Evolutionary conservation across 1,140 invertebrate genomes (phyloP).

Genomic region (Macrocentrus cingulum): DNA sequence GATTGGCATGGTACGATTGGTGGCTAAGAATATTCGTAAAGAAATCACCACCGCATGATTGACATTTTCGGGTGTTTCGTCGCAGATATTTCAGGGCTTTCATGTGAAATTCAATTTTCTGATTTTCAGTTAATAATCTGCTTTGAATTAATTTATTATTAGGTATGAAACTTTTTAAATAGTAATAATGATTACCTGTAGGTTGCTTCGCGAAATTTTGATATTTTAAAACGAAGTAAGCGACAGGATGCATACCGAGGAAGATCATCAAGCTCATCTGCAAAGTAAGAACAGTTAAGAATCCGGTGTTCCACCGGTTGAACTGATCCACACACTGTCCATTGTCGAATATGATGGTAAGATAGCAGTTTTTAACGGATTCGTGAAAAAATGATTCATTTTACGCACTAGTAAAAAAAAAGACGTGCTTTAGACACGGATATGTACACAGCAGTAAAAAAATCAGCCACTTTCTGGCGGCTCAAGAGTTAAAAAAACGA

Average conservation of each 20-base stretch:
- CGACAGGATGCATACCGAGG: slow-evolving; percentile 65
- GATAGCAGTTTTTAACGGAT: no score
- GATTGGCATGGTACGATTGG: slow-evolving; percentile 30
- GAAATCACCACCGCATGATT: slow-evolving; percentile 58
- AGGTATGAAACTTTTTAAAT: background rate
- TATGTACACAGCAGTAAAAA: no score
- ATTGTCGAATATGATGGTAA: no score
- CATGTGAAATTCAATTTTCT: slow-evolving; percentile 65
- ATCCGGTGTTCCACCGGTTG: no score
- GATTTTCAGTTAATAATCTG: slow-evolving; percentile 63
- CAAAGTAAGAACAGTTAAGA: slow-evolving; percentile 30
- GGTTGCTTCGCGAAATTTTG: slow-evolving; percentile 61
- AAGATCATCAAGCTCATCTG: slow-evolving; percentile 49
- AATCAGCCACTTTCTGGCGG: no score
- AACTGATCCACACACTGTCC: no score
- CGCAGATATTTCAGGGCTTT: slow-evolving; percentile 62
- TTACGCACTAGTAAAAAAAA: no score
- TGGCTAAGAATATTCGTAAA: slow-evolving; percentile 59
- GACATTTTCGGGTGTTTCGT: slow-evolving; percentile 61
- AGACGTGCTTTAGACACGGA: no score
- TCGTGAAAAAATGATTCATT: no score
- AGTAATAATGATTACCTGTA: slow-evolving; percentile 51
- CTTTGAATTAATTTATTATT: background rate
- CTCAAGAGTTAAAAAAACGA: background rate
- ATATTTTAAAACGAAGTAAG: slow-evolving; percentile 62